phyloP scores from a whole-genome alignment of 2,888 invertebrate species.

The Rhabditoides inermis region DNA sequence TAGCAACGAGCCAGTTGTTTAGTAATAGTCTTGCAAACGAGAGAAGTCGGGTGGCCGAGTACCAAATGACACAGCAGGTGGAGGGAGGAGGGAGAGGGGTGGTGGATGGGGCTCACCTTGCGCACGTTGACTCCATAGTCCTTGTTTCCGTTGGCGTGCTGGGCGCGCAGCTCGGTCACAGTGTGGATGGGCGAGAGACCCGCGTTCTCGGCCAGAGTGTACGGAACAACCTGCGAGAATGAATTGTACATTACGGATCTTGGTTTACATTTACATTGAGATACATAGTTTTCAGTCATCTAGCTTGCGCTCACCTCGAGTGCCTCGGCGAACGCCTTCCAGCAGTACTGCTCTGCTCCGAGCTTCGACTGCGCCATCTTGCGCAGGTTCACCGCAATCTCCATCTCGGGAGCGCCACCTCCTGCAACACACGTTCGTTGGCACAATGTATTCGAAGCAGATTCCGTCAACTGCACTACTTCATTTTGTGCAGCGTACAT shows the following conservation, averaged over 20 bases:
- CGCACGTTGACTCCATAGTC: slow-evolving; percentile 91
- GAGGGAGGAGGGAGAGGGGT: background rate
- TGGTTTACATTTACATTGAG: background rate
- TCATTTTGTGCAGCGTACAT: too few relatives aligned
- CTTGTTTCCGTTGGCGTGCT: slow-evolving; percentile 77
- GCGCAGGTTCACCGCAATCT: slow-evolving; percentile 75
- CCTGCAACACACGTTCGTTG: slow-evolving; percentile 76
- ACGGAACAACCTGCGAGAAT: slow-evolving; percentile 62
- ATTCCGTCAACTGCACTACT: too few relatives aligned
- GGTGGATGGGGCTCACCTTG: slow-evolving; percentile 54
- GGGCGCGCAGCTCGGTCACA: slow-evolving; percentile 87
- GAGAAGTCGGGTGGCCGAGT: too few relatives aligned
- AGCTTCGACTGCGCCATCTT: slow-evolving; percentile 69
- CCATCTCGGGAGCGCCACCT: slow-evolving; percentile 94
- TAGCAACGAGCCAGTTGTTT: too few relatives aligned
- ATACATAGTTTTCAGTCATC: background rate
- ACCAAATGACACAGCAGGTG: too few relatives aligned
- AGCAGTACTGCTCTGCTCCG: slow-evolving; percentile 88
- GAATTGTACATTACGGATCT: background rate
- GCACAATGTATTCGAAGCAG: too few relatives aligned
- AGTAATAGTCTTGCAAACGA: too few relatives aligned
- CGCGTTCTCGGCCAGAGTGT: slow-evolving; percentile 81
- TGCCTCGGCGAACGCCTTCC: slow-evolving; percentile 88
- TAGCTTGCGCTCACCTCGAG: slow-evolving; percentile 61
- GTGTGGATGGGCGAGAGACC: slow-evolving; percentile 87